Evolutionary conservation across 2,113 vertebrate genomes (phyloP), one percentile per base, ranked within the genome.

Genomic region (Dipodomys ordii): DNA sequence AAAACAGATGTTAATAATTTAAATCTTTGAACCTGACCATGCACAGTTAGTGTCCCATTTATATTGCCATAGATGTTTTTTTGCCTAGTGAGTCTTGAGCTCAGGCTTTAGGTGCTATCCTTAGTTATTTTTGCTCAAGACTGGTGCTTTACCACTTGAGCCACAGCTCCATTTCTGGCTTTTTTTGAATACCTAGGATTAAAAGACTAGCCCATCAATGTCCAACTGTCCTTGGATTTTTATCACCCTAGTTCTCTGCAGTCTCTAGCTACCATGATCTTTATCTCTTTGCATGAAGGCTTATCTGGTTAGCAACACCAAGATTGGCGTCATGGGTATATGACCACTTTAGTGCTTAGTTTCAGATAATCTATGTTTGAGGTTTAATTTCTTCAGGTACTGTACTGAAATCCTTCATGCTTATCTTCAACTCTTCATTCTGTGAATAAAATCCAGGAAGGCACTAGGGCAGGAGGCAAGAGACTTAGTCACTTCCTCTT

Each of bases 241-340:
- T 72, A 68, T 44, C 35, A 46, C 13, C 19, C 6, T 15, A 44
- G 22, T 64, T 3, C 11, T 68, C 5, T 25, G 46, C 72, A 64
- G 19, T 68, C 16, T 65, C 30, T 57, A 95, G 16, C 6, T 68
- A 23, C 8, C 30, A 35, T 60, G 16, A 77, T 64, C 53, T 88
- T 92, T 60, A 27, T 71, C 83, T 77, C 53, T 90, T 88, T 93
- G 64, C 7, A 77, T 53, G 30, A 90, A 71, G 67, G 25, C 39
- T 74, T 13, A 15, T 18, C 60, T 73, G 19, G 27, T 67, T 88
- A 27, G 6, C 27, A 25, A 44, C 81, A 57, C 32, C 10, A 78
- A 22, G 30, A 25, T 18, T 90, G 79, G 32, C 6, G 86, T 88
- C 32, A 53, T 67, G 27, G 13, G 2, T 28, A 12, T 80, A 39